Conservation (phyloP, 2,888 invertebrate species). For the Nemotelus nigrinus region DNA sequence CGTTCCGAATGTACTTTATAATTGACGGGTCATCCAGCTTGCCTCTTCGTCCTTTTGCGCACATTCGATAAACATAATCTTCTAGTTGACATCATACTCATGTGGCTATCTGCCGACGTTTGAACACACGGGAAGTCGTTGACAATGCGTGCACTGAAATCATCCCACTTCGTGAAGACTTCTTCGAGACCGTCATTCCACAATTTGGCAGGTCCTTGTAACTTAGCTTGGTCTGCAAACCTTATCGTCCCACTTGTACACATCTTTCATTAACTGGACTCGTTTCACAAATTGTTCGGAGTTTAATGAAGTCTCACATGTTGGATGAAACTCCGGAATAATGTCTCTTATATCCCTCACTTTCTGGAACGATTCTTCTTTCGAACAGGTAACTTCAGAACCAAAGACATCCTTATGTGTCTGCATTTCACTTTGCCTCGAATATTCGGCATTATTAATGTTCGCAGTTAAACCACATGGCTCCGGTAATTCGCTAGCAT, state of each 20-base stretch:
- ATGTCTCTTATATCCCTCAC: neutral
- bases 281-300: neutral
- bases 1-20: neutral
- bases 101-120: neutral
- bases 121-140: neutral
- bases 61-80: neutral
- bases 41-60: neutral
- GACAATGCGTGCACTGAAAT: neutral
- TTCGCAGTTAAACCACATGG: too few species aligned
- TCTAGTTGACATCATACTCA: neutral
- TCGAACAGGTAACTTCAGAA: too few species aligned
- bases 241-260: neutral
- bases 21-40: neutral
- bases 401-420: too few species aligned
- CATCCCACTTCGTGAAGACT: neutral
- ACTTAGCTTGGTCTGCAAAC: conserved; percentile 1
- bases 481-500: too few species aligned
- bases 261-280: neutral
- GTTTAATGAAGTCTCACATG: neutral
- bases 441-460: too few species aligned
- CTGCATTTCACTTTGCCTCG: too few species aligned
- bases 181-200: neutral
- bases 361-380: too few species aligned
- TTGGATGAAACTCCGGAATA: neutral
- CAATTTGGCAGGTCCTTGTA: neutral